Conservation (phyloP, 2,113 vertebrate genomes). For the Arothron firmamentum region DNA sequence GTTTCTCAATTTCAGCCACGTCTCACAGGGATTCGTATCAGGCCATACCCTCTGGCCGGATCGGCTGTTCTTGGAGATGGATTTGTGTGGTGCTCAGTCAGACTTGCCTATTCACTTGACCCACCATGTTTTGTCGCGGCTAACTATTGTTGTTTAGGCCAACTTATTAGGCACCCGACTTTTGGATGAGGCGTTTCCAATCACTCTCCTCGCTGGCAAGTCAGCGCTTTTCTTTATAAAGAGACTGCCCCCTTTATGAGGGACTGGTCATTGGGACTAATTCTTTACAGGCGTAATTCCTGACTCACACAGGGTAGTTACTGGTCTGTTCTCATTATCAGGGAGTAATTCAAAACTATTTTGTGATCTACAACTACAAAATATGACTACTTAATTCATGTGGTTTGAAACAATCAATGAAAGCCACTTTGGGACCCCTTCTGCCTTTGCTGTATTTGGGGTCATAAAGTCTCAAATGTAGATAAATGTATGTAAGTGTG, state of each 20-base stretch:
- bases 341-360: no score
- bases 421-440: no score
- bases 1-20: constrained; percentile 14
- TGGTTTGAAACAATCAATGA: no score
- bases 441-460: no score
- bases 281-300: no score
- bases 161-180: constrained; percentile 54
- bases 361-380: no score
- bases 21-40: background rate
- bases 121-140: constrained; percentile 65
- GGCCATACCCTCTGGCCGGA: constrained; percentile 9
- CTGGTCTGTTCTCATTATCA: no score
- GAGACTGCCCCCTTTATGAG: constrained; percentile 37
- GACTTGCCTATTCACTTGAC: constrained; percentile 60
- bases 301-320: no score
- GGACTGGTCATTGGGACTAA: no score
- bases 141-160: constrained; percentile 66
- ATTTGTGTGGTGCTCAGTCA: constrained; percentile 41
- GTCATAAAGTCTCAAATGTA: no score
- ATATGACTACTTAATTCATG: no score
- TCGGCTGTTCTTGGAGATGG: constrained; percentile 14
- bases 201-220: constrained; percentile 57
- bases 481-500: no score
- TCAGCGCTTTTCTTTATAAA: constrained; percentile 80
- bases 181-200: constrained; percentile 76